phyloP scores from a whole-genome alignment of 2,888 invertebrate species.

The Diadegma fenestrale region DNA sequence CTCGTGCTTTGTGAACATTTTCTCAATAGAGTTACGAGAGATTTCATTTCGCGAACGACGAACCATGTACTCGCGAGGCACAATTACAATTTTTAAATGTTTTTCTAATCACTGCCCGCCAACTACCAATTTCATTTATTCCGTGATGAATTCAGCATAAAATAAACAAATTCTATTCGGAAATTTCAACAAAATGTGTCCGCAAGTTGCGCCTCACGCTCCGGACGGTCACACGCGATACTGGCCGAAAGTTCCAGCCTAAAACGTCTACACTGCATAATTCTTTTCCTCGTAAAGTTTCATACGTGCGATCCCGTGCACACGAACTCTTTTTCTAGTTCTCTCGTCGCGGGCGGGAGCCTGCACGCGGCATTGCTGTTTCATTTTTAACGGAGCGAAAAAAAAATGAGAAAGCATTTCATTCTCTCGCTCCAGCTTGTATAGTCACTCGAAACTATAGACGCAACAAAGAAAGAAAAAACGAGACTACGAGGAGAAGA shows the following conservation, averaged over 20 bases:
- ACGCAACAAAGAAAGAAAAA: no score
- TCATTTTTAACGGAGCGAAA: background rate
- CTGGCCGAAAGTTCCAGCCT: background rate
- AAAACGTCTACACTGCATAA: background rate
- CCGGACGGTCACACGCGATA: background rate
- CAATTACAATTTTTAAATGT: background rate
- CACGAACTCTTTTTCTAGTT: background rate
- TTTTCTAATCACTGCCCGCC: background rate
- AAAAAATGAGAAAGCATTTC: background rate
- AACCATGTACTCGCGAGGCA: background rate
- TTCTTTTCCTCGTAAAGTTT: background rate
- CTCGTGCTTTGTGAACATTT: constrained; percentile 9
- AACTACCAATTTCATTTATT: background rate
- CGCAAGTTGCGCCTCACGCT: background rate
- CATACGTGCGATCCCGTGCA: background rate
- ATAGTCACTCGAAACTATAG: background rate
- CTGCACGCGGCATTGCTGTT: background rate
- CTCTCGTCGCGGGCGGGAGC: background rate
- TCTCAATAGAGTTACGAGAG: background rate
- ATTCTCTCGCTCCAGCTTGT: background rate
- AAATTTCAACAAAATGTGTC: no score
- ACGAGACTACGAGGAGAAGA: background rate
- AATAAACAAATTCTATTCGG: no score
- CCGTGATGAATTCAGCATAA: background rate
- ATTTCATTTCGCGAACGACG: background rate